These are phyloP conservation scores for Epinephelus coioides DNA, from an alignment of 2,797 vertebrate genomes.

Conservation along the genomic window DNA sequence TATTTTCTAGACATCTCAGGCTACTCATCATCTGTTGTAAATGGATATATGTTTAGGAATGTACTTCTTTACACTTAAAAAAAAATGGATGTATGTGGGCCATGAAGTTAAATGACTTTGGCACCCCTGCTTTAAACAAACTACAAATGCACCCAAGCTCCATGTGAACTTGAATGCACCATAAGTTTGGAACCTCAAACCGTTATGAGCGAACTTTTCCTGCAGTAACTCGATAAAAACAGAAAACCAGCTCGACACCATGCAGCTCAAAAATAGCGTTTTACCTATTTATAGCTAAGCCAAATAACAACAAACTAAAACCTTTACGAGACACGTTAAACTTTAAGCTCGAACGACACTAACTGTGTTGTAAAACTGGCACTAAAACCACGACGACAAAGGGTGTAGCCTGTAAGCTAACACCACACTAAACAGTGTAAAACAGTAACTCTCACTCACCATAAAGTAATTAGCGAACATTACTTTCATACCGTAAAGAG, in stretches of 20 bases:
- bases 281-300: neutral
- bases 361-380: neutral
- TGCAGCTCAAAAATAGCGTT: too few relatives aligned
- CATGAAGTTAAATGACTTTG: too few relatives aligned
- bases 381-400: neutral
- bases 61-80: too few relatives aligned
- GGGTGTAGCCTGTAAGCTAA: neutral
- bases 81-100: too few relatives aligned
- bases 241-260: neutral
- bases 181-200: neutral
- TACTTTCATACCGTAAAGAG: rapidly evolving
- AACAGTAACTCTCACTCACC: neutral
- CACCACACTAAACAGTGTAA: rapidly evolving
- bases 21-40: too few relatives aligned
- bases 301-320: neutral
- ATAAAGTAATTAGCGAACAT: neutral
- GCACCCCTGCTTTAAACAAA: too few relatives aligned
- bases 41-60: too few relatives aligned
- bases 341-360: neutral
- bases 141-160: too few relatives aligned
- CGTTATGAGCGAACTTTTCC: too few relatives aligned
- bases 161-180: too few relatives aligned
- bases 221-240: too few relatives aligned
- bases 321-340: neutral
- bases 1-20: too few relatives aligned